Base-by-base conservation (phyloP, 2,888 invertebrate genomes). In the Chalcis sispes region DNA sequence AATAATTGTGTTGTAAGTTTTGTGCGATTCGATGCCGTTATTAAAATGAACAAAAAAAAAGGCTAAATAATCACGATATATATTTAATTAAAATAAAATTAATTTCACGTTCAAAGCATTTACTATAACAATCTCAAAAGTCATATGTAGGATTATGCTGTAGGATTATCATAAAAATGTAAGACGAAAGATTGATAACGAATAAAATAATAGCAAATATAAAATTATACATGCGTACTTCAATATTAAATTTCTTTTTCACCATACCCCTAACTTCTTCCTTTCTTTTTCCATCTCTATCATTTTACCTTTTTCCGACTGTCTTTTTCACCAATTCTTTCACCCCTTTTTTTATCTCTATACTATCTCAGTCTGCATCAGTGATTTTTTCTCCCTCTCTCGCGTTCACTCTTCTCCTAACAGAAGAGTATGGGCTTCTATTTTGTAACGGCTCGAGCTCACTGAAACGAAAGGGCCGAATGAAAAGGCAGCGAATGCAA, bases 401-500 rank as follows among this genome's bases (percentile, higher is more conserved):
- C 48, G 58, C 2, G 58, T 40, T 56, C 36, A 18, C 58, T 36
- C 13, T 52, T 70, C 27, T 25, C 7, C 20, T 32, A 25, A 58
- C 18, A 32, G 56, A 58, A 58, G 29, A 32, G 56, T 25, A 23
- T 18, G 15, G 62, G 64, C 72, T 72, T 76, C 67, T 72, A 72
- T 76, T 76, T 76, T 76, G 75, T 46, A 56, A 56, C 32, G 56
- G 36, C 46, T 32, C 46, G 36, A 62, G 56, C 69, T 67, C 69
- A 48, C 56, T 73, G 54, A 27, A 61, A 50, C 71, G 64, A 76
- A 78, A 80, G 62, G 75, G 46, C 58, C 71, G 58, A 25, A 71
- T 76, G 77, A 77, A 79, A 81, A 81, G 77, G 79, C 76, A 73
- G 52, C 62, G 72, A 75, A 76, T 65, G 71, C 56, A 72, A 72